These are phyloP conservation scores for Archivesica marissinica DNA, from an alignment of 1,140 invertebrate species.

Conservation along the genomic window DNA sequence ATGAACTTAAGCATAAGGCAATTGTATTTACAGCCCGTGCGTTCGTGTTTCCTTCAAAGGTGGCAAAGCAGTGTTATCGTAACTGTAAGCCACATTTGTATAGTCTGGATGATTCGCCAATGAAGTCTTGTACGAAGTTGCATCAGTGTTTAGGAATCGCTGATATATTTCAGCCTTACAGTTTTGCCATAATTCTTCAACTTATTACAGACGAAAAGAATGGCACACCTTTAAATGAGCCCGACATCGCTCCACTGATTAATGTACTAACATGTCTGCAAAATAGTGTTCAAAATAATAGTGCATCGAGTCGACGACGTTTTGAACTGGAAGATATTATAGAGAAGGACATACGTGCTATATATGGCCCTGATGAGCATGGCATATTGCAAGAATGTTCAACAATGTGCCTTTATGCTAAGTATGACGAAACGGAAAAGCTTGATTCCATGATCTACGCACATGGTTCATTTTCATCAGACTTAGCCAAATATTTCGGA, in stretches of 20 bases:
- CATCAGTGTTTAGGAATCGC: conserved; percentile 55
- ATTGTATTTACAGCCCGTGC: background rate
- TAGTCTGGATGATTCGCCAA: conserved; percentile 25
- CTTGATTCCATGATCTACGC: conserved; percentile 67
- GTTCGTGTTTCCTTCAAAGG: conserved; percentile 54
- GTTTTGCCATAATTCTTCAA: conserved; percentile 23
- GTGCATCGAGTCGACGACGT: background rate
- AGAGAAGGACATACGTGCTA: background rate
- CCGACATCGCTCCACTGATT: background rate
- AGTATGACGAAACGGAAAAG: conserved; percentile 57
- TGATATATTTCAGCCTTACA: conserved; percentile 24
- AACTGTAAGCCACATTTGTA: conserved; percentile 69
- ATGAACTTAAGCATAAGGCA: background rate
- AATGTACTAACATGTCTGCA: background rate
- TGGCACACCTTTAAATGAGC: background rate
- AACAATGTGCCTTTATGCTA: conserved; percentile 70
- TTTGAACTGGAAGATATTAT: conserved; percentile 2
- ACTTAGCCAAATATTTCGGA: conserved; percentile 67
- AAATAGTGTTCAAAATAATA: background rate
- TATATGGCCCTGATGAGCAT: conserved; percentile 67
- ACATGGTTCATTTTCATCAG: conserved; percentile 61
- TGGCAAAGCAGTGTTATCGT: conserved; percentile 29
- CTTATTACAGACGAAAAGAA: background rate
- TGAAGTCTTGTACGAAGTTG: conserved; percentile 9
- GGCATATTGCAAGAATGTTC: conserved; percentile 51